Evolutionary conservation across 2,113 vertebrate species (phyloP).

Genomic region (Hyaena hyaena): DNA sequence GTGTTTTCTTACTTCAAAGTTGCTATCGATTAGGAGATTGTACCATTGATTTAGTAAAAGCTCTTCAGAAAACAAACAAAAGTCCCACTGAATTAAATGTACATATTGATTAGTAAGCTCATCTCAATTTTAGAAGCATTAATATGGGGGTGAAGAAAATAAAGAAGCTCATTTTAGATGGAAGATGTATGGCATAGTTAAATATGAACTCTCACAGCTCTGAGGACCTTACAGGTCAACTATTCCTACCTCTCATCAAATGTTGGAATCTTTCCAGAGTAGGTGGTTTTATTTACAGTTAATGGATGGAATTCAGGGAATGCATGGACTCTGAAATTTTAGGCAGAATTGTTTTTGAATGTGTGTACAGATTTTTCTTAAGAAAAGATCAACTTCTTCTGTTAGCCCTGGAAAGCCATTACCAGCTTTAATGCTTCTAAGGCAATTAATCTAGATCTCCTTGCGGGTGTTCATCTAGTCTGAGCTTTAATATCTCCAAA

Average conservation of each 20-base stretch:
- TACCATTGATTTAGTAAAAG: slow-evolving; percentile 61
- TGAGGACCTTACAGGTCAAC: neutral
- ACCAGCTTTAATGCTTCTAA: neutral
- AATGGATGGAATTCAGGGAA: neutral
- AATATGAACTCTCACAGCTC: neutral
- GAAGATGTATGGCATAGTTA: neutral
- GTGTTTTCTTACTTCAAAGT: slow-evolving; percentile 17
- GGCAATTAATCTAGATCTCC: neutral
- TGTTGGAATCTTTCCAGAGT: neutral
- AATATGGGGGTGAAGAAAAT: neutral
- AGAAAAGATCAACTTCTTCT: neutral
- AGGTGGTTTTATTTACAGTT: neutral
- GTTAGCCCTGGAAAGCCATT: neutral
- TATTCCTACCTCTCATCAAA: neutral
- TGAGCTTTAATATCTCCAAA: neutral
- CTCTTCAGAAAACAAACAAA: slow-evolving; percentile 53
- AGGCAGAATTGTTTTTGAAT: neutral
- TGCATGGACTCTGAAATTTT: neutral
- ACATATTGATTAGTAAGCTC: slow-evolving; percentile 23
- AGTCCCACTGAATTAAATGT: neutral
- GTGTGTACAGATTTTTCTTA: neutral
- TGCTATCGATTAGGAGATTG: slow-evolving; percentile 40
- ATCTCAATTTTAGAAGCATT: slow-evolving; percentile 29
- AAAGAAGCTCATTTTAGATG: neutral
- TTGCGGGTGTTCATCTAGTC: neutral